Evolutionary conservation across 2,797 vertebrate genomes (phyloP).

Genomic region (Clamator glandarius): DNA sequence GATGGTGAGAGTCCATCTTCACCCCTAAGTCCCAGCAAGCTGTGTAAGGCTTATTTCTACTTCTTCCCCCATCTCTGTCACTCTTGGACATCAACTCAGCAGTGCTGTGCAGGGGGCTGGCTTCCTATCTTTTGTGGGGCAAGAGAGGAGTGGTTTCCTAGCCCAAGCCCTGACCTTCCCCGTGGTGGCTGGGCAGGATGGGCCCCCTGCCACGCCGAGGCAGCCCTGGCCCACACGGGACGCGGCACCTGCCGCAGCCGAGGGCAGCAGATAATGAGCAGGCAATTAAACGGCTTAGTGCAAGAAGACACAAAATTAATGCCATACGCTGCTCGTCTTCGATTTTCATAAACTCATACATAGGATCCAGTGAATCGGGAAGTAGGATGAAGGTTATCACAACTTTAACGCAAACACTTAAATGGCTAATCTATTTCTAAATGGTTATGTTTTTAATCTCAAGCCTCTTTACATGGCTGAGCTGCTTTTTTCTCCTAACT

Average conservation of each 20-base stretch:
- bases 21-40: background rate
- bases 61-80: background rate
- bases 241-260: fast-evolving
- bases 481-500: constrained; percentile 43
- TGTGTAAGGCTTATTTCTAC: background rate
- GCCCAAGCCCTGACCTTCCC: background rate
- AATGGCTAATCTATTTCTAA: constrained; percentile 51
- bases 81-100: background rate
- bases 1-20: fast-evolving
- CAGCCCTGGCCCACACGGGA: fast-evolving
- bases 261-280: background rate
- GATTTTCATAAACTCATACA: background rate
- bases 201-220: fast-evolving
- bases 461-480: constrained; percentile 58
- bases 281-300: background rate
- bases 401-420: background rate
- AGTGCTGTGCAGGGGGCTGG: background rate
- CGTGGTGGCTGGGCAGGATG: fast-evolving
- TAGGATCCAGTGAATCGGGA: background rate
- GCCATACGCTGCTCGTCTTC: background rate
- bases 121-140: background rate
- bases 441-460: constrained; percentile 51
- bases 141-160: background rate
- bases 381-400: constrained; percentile 16
- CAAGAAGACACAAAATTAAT: background rate